A percentile compares a stretch with the other conserved stretches of the same genome.
These are phyloP conservation scores for Mesorhabditis belari DNA, from an alignment of 2,888 invertebrate genomes.

Conservation along the genomic window DNA sequence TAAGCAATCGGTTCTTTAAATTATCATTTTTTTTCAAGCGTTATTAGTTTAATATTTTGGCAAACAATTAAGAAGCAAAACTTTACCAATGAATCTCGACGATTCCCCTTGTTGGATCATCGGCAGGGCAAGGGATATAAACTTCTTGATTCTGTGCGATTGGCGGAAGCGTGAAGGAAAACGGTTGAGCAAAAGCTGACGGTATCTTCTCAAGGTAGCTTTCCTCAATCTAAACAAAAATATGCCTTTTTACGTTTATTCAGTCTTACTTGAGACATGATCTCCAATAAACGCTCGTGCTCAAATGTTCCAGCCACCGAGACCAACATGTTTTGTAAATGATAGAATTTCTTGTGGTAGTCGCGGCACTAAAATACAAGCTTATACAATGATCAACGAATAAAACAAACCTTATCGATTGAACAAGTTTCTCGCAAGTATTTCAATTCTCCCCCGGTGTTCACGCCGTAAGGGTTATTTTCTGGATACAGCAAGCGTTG, in stretches of 20 bases:
- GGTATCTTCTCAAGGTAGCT: conserved; percentile 7
- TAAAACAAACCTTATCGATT: conserved; percentile 66
- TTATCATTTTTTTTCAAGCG: no score
- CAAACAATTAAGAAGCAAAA: no score
- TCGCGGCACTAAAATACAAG: conserved; percentile 58
- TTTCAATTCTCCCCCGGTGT: conserved; percentile 77
- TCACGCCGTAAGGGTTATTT: conserved; percentile 74
- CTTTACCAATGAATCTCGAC: conserved; percentile 50
- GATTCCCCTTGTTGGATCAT: conserved; percentile 40
- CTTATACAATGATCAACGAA: background rate
- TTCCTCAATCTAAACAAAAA: background rate
- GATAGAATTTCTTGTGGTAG: conserved; percentile 78
- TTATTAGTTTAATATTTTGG: no score
- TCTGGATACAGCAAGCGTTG: conserved; percentile 64
- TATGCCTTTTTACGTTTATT: no score
- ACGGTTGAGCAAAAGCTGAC: conserved; percentile 36
- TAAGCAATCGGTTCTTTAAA: no score
- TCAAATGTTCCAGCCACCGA: conserved; percentile 73
- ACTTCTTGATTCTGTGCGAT: conserved; percentile 17
- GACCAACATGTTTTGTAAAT: conserved; percentile 77
- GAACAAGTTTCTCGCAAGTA: conserved; percentile 75
- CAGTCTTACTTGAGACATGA: conserved; percentile 62
- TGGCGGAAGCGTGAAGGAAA: conserved; percentile 13
- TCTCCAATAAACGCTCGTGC: conserved; percentile 67
- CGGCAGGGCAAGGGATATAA: conserved; percentile 40